Evolutionary conservation across 2,888 invertebrate genomes (phyloP).

Genomic region (Metacarcinus magister): DNA sequence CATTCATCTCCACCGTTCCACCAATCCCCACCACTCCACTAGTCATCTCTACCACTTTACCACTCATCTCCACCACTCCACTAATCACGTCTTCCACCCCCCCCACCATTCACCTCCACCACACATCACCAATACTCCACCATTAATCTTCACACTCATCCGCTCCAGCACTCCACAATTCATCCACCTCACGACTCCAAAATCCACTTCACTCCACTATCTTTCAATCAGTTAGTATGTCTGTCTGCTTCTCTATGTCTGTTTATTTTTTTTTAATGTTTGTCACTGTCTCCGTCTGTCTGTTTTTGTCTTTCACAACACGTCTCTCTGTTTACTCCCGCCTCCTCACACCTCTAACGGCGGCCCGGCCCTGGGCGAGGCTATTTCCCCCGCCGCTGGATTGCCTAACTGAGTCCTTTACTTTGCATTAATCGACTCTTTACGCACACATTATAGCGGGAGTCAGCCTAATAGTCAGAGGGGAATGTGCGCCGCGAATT

Average conservation of each 20-base stretch:
- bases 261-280: neutral
- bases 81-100: neutral
- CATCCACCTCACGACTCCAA: neutral
- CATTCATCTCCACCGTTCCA: neutral
- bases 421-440: conserved; percentile 2
- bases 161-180: neutral
- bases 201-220: neutral
- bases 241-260: neutral
- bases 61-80: conserved; percentile 7
- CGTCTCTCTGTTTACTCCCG: neutral
- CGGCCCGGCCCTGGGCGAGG: neutral
- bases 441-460: neutral
- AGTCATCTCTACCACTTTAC: neutral
- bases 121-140: neutral
- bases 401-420: neutral
- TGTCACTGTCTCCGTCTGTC: neutral
- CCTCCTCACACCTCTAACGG: neutral
- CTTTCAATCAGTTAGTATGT: neutral
- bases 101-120: neutral
- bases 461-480: neutral
- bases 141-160: neutral
- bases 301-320: neutral
- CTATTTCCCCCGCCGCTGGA: neutral
- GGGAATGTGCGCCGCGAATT: neutral
- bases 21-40: neutral